phyloP scores from a whole-genome alignment of 2,113 vertebrate species.

The Acanthochromis polyacanthus region DNA sequence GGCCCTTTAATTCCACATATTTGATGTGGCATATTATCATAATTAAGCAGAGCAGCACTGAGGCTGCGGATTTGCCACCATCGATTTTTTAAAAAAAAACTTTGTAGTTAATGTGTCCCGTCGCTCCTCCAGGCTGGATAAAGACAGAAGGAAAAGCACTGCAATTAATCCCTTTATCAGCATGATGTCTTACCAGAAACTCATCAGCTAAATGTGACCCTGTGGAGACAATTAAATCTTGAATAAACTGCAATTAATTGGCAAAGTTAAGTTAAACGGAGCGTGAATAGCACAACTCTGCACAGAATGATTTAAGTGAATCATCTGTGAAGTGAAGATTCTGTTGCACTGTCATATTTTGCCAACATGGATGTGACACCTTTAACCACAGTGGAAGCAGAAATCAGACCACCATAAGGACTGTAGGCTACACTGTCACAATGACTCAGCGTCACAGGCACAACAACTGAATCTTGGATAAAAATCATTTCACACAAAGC shows the following conservation, averaged over 20 bases:
- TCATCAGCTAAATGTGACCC: conserved; percentile 38
- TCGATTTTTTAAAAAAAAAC: conserved; percentile 30
- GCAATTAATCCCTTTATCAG: conserved; percentile 57
- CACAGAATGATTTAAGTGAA: neutral
- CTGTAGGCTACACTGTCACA: conserved; percentile 22
- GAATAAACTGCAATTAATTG: conserved; percentile 8
- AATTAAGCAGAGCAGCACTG: conserved; percentile 25
- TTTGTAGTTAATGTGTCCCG: neutral
- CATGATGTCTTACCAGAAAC: conserved; percentile 30
- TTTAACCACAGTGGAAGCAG: conserved; percentile 35
- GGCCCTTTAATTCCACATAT: conserved; percentile 7
- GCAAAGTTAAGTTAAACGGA: conserved; percentile 11
- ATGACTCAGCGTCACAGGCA: conserved; percentile 16
- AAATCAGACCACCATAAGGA: conserved; percentile 42
- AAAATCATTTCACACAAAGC: neutral
- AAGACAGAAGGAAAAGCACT: conserved; percentile 23
- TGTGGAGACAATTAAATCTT: conserved; percentile 19
- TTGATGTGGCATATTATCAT: conserved; percentile 34
- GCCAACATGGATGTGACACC: conserved; percentile 32
- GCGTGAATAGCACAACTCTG: neutral
- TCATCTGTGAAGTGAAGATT: neutral
- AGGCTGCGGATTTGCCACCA: conserved; percentile 25
- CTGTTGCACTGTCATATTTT: conserved; percentile 24
- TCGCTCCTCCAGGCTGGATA: conserved; percentile 1
- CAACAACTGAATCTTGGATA: neutral